Conservation (phyloP, 2,888 invertebrate genomes). For the Papilio gigon region DNA sequence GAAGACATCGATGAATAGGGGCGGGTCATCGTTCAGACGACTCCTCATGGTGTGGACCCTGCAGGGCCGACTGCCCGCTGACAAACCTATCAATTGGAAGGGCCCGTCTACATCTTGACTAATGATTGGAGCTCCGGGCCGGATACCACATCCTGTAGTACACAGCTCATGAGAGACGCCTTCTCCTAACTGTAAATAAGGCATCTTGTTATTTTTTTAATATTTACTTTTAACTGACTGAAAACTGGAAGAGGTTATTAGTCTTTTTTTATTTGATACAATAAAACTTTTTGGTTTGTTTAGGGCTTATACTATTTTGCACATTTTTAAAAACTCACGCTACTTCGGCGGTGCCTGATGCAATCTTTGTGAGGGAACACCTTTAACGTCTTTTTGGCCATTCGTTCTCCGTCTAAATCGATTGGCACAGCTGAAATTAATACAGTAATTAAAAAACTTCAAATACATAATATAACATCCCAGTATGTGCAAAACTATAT, state of each 20-base stretch:
- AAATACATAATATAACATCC: neutral
- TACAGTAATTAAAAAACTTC: constrained; percentile 19
- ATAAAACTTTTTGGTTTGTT: neutral
- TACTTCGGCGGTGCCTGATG: constrained; percentile 59
- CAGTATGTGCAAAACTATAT: neutral
- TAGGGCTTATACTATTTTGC: neutral
- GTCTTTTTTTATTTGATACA: neutral
- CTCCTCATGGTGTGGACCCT: constrained; percentile 58
- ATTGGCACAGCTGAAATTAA: constrained; percentile 62
- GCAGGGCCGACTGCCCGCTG: constrained; percentile 64
- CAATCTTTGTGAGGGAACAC: constrained; percentile 70
- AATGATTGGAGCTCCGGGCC: constrained; percentile 68
- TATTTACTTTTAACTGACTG: neutral
- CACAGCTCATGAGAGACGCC: constrained; percentile 70
- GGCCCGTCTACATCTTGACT: constrained; percentile 62
- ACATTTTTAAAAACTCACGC: constrained; percentile 51
- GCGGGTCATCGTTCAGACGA: constrained; percentile 64
- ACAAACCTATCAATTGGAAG: constrained; percentile 67
- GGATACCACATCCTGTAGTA: constrained; percentile 70
- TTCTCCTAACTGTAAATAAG: constrained; percentile 55
- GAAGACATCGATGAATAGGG: constrained; percentile 69
- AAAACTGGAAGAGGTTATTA: neutral
- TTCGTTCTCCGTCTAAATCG: constrained; percentile 68
- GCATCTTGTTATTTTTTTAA: neutral
- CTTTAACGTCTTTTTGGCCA: constrained; percentile 70